Percentiles rank a stretch among this genome's conserved stretches.
Evolutionary conservation across 2,797 vertebrate species (phyloP).

Genomic region (Myioborus miniatus): DNA sequence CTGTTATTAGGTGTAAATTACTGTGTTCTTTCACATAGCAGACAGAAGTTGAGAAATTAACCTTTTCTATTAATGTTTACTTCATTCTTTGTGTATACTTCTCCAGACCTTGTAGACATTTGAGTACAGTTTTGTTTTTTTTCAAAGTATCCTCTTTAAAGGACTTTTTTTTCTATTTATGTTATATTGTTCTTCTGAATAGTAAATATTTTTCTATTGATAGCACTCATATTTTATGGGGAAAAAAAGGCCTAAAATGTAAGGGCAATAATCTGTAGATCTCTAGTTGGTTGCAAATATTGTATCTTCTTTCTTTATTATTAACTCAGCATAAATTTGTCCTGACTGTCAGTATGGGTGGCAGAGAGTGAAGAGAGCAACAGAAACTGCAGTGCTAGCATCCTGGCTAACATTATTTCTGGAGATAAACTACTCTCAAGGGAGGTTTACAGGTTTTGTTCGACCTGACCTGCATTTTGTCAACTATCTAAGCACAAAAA

Average conservation of each 20-base stretch:
- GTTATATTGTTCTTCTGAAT: background rate
- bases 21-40: background rate
- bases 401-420: background rate
- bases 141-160: background rate
- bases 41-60: background rate
- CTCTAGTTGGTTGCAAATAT: background rate
- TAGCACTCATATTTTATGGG: background rate
- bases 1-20: background rate
- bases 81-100: background rate
- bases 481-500: background rate
- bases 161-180: background rate
- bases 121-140: background rate
- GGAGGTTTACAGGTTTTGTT: background rate
- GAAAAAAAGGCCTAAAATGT: background rate
- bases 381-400: background rate
- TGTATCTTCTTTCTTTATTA: background rate
- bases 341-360: background rate
- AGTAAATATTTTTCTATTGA: background rate
- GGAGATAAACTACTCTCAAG: too few species aligned
- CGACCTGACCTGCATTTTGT: background rate
- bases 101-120: background rate
- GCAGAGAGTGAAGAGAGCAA: background rate
- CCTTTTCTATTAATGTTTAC: background rate
- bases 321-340: accelerated
- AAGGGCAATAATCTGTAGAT: background rate